Evolutionary conservation across 1,140 invertebrate genomes (phyloP), one percentile per base, ranked within the genome.

Genomic region (Eriosoma lanigerum): DNA sequence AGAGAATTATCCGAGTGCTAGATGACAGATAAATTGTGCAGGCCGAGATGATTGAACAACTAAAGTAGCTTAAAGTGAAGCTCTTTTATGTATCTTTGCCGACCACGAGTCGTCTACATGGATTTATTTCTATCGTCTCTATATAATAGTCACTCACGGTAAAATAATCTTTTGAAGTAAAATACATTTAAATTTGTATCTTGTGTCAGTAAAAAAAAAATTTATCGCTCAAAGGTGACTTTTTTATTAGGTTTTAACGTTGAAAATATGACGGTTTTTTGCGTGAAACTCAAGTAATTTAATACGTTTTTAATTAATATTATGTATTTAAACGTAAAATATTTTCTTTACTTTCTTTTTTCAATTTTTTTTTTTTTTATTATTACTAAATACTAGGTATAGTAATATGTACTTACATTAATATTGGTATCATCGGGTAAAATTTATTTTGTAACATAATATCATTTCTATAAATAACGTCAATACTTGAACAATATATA

Each of bases 1-100:
- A 78, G 21, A 58, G 75, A 78, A 78, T 78, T 62, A 78, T 46
- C 44, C 75, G 58, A 78, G 56, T 58, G 56, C 38, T 78, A 60
- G 56, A 60, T 78, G 56, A 78, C 75, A 78, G 56, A 78, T 78
- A 78, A 44, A 60, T 58, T 60, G 54, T 62, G 3, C 21, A 46
- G n/a, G 21, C 24, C 24, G n/a, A n/a, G 75, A 78, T 62, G 75
- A 78, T 78, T 62, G 44, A 78, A 60, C 75, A 78, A 60, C 52
- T 46, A 29, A 78, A 78, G 75, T 78, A 78, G 75, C 75, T 78
- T 78, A 78, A 13, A 56, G 21, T 9, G 15, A n/a, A 24, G 54
- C 56, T 60, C 21, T 62, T 78, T 78, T 48, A 78, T 78, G 26
- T 44, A 78, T 78, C 56, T 60, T 76, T 58, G 4, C 32, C 10